Percentiles rank a stretch among this genome's conserved stretches.
These are phyloP conservation scores for Automeris io DNA, from an alignment of 2,888 invertebrate species.

Conservation along the genomic window DNA sequence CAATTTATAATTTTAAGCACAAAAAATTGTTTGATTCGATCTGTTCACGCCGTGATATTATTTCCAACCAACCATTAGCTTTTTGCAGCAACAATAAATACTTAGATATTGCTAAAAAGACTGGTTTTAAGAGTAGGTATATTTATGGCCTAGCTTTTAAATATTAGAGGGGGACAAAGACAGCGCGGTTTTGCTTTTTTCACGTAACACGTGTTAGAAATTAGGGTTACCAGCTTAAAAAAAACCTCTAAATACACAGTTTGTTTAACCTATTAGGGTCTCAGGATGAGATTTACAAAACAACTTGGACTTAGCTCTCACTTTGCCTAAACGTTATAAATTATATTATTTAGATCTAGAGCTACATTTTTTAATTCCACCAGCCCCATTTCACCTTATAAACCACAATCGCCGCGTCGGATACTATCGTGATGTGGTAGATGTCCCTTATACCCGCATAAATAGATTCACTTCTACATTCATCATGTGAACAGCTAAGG, in stretches of 20 bases:
- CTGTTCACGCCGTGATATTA: background rate
- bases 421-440: no score
- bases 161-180: background rate
- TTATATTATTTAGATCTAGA: no score
- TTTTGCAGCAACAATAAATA: background rate
- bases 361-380: no score
- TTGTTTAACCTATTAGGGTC: background rate
- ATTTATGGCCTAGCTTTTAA: constrained; percentile 1
- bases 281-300: no score
- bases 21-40: constrained; percentile 2
- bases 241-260: background rate
- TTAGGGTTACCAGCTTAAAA: background rate
- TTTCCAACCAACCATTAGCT: background rate
- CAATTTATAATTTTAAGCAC: no score
- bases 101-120: background rate
- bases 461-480: no score
- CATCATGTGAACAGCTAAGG: no score
- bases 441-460: no score
- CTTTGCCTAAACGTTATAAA: no score
- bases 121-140: background rate
- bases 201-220: background rate
- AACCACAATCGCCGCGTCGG: no score
- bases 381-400: no score
- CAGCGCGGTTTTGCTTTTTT: background rate
- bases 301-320: no score